Percentiles rank a stretch among this genome's conserved stretches.
These are phyloP conservation scores for Mesocricetus auratus DNA, from an alignment of 2,113 vertebrate species.

Conservation along the genomic window DNA sequence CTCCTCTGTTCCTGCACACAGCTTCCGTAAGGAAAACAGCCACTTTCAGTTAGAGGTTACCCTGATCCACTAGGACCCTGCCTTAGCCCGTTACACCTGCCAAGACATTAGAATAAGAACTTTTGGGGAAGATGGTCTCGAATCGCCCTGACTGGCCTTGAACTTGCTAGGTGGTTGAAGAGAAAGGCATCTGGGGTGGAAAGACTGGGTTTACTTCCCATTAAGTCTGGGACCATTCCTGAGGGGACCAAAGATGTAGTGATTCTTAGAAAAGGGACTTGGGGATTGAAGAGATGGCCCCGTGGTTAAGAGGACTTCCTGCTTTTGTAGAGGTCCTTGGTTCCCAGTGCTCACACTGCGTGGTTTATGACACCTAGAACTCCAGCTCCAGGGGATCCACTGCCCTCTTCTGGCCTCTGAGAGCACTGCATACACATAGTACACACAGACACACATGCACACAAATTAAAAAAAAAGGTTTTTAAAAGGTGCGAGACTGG, in stretches of 20 bases:
- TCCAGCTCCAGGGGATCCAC: neutral
- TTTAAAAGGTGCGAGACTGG: neutral
- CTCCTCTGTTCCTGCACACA: neutral
- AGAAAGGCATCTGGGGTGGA: neutral
- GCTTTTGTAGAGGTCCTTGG: neutral
- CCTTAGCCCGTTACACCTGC: neutral
- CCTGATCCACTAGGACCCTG: too few species aligned
- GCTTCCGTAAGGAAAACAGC: neutral
- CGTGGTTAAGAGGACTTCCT: neutral
- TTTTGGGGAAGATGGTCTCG: neutral
- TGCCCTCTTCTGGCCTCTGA: neutral
- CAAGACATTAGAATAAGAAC: neutral
- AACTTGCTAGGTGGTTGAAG: neutral
- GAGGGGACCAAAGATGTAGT: neutral
- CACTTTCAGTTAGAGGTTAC: neutral
- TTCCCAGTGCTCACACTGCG: neutral
- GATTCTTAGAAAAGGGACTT: neutral
- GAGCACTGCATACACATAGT: neutral
- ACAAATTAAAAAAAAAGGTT: neutral
- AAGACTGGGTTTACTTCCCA: neutral
- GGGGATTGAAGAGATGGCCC: neutral
- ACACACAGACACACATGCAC: neutral
- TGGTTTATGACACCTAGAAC: neutral
- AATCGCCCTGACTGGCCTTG: neutral
- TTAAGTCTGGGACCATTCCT: neutral